Evolutionary conservation across 1,140 invertebrate species (phyloP).

Genomic region (Drosophila sucinea): DNA sequence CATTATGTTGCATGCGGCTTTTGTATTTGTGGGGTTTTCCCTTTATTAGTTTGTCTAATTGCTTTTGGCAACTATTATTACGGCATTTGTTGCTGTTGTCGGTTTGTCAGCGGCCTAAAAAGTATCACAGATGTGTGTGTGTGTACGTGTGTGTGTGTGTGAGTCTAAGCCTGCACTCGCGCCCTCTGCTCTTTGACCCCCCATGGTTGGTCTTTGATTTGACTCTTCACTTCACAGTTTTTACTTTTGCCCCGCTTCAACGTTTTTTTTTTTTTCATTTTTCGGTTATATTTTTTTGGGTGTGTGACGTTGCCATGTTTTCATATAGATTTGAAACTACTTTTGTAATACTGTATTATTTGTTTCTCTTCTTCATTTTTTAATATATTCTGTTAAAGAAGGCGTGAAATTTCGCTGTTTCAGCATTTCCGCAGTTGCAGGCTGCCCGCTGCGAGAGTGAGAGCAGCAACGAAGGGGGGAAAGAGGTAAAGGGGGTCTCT

Average conservation of each 20-base stretch:
- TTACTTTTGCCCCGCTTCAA: constrained; percentile 24
- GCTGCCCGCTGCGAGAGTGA: constrained; percentile 50
- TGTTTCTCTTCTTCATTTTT: constrained; percentile 43
- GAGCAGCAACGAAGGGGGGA: background rate
- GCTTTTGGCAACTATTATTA: constrained; percentile 80
- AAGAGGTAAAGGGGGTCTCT: constrained; percentile 22
- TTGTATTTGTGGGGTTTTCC: constrained; percentile 59
- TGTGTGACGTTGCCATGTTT: constrained; percentile 55
- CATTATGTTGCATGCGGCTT: constrained; percentile 38
- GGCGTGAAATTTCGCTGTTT: constrained; percentile 76
- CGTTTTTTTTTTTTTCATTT: constrained; percentile 33
- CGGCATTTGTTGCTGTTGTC: constrained; percentile 44
- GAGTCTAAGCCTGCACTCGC: constrained; percentile 33
- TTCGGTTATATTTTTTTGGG: constrained; percentile 36
- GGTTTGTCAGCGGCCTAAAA: constrained; percentile 52
- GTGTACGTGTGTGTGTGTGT: constrained; percentile 6
- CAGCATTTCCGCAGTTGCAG: constrained; percentile 60
- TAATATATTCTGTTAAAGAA: constrained; percentile 79
- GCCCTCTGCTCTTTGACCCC: constrained; percentile 11
- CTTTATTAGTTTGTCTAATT: constrained; percentile 81
- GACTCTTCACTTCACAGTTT: constrained; percentile 57
- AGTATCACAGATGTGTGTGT: constrained; percentile 71
- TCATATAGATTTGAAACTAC: constrained; percentile 33
- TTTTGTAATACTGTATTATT: constrained; percentile 46
- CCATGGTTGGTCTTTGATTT: constrained; percentile 55